Evolutionary conservation across 1,140 invertebrate species (phyloP), one percentile per base, ranked within the genome.

Genomic region (Bombus picipes): DNA sequence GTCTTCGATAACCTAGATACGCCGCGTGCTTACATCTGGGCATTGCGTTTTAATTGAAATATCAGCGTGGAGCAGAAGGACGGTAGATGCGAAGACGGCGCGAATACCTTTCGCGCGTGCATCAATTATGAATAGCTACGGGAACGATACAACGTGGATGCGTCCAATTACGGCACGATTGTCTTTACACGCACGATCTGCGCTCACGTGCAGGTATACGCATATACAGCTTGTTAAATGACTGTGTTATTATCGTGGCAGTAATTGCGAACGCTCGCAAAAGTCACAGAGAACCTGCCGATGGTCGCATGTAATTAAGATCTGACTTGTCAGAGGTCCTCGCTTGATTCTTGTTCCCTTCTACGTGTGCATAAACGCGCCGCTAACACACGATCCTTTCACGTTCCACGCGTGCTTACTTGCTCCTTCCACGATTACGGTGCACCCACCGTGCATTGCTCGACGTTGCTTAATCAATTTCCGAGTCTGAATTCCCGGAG

Each of bases 281-380:
- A 79, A 82, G 86, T 89, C 70, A 57, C 70, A 66, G 76, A 73
- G 82, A 47, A 87, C 62, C 78, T 72, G 74, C 88, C 86, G 88
- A 87, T 82, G 75, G 86, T 90, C 89, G 86, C 86, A 53, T 85
- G 79, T 90, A 90, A 90, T 90, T 90, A 90, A 90, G 89, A 90
- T 90, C 88, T 68, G 89, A 82, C 88, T 89, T 90, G 89, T 90
- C 88, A 83, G 86, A 47, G 81, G 82, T 74, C 73, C 84, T 43
- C 84, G 84, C 75, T 76, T 34, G 84, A 77, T 87, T 85, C 89
- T 82, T 43, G 70, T 79, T 39, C 66, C 74, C 81, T 59, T 62
- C 28, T n/a, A 39, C 66, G 59, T 81, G 70, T 76, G 77, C 34
- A 86, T 66, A 87, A 81, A 87, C 86, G 83, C 78, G 78, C 86